Conservation (phyloP, 2,113 vertebrate species). For the Oreochromis spilurus region DNA sequence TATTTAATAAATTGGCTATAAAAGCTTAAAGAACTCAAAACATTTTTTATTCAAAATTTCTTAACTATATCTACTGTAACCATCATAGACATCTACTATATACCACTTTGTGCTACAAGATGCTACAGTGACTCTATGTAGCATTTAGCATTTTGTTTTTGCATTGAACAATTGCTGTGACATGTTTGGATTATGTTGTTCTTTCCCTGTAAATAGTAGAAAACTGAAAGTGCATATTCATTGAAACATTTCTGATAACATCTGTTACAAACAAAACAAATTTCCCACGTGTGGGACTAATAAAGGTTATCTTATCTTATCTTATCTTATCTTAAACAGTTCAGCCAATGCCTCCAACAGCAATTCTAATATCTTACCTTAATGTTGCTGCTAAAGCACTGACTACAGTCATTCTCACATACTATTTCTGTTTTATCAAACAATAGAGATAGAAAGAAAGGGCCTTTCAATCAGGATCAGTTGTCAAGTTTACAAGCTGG, state of each 20-base stretch:
- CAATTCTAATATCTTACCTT: not conserved
- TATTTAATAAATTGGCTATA: not conserved
- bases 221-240: not conserved
- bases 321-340: no score
- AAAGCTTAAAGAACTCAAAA: not conserved
- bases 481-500: not conserved
- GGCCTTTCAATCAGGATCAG: not conserved
- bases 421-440: not conserved
- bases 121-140: not conserved
- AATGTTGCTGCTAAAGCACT: not conserved
- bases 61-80: not conserved
- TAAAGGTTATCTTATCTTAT: no score
- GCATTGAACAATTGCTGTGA: not conserved
- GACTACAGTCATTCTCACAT: not conserved
- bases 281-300: no score
- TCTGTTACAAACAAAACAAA: not conserved
- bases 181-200: not conserved
- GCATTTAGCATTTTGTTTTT: not conserved
- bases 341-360: not conserved
- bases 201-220: not conserved
- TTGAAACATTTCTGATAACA: not conserved
- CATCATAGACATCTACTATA: not conserved
- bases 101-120: not conserved
- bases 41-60: not conserved
- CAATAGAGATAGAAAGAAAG: not conserved